Conservation (phyloP, 2,888 invertebrate species). For the Hedya salicella region DNA sequence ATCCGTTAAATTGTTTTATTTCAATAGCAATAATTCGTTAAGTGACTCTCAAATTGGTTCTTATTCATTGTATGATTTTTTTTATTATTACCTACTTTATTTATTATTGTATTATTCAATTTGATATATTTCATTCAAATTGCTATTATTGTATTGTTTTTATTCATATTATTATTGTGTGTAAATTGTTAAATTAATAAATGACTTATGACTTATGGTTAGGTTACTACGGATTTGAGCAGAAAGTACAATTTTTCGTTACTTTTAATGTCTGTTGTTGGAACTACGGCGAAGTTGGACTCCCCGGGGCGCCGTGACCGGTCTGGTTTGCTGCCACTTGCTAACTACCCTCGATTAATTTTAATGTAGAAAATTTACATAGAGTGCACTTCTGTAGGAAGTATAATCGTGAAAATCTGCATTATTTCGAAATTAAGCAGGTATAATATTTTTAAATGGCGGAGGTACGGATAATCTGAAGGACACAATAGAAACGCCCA, state of each 20-base stretch:
- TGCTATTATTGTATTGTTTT: no score
- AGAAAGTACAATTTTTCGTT: neutral
- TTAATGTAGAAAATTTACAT: constrained; percentile 18
- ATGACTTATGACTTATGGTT: neutral
- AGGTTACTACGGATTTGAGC: neutral
- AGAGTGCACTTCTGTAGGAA: constrained; percentile 19
- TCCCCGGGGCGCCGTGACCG: constrained; percentile 20
- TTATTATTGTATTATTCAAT: no score
- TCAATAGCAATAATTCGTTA: no score
- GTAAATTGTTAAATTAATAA: no score
- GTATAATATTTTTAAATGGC: neutral
- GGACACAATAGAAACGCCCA: no score
- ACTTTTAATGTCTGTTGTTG: constrained; percentile 22
- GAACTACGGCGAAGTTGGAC: constrained; percentile 21
- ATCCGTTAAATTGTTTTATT: no score
- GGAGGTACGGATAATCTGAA: no score
- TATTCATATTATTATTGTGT: no score
- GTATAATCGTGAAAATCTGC: constrained; percentile 21
- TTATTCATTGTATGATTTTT: no score
- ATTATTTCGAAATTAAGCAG: constrained; percentile 1
- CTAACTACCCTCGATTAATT: constrained; percentile 29
- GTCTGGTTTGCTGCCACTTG: constrained; percentile 20
- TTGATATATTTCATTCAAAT: no score
- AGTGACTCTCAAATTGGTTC: no score
- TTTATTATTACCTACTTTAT: no score